Evolutionary conservation across 2,797 vertebrate genomes (phyloP), one percentile per base, ranked within the genome.

Genomic region (Acanthurus tractus): DNA sequence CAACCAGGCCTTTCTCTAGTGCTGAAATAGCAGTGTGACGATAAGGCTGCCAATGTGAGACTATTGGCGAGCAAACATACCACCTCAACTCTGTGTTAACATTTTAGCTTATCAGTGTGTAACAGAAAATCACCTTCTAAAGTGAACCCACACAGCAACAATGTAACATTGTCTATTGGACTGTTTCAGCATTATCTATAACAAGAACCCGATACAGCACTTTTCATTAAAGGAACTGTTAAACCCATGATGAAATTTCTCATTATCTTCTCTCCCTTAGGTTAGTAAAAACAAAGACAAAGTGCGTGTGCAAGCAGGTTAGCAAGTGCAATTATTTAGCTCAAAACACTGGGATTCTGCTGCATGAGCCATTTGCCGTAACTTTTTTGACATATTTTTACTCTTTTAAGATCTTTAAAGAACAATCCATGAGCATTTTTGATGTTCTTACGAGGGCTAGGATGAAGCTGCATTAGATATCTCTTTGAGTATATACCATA

Each of bases 281-380:
- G 63, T 52, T 12, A 57, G 15, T 38, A 2, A 13, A 70, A 77
- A 58, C 58, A 63, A 63, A 57, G 53, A 23, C 25, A 42, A 68
- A 44, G 46, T 59, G 53, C 25, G 11, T 18, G 23, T 69, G 68
- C 13, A 63, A 66, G 70, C 49, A 65, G 15, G 40, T 57, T 53
- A 40, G 40, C 15, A n/a, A 25, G 61, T 38, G 22, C 42, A 59
- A 13, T 48, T 75, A 45, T 50, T 59, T 48, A 12, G 42, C 15
- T 48, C 64, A 29, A 23, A 48, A 78, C 36, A 40, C 9, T n/a
- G 25, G 6, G 20, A 65, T 59, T 49, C 23, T 57, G 67, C 73
- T 53, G 38, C 4, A 63, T 46, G 25, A 63, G 63, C 68, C 20
- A 29, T 61, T 61, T 48, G 29, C 4, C 42, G 20, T 22, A 8